Conservation (phyloP, 2,113 vertebrate species). For the Falco punctatus region DNA sequence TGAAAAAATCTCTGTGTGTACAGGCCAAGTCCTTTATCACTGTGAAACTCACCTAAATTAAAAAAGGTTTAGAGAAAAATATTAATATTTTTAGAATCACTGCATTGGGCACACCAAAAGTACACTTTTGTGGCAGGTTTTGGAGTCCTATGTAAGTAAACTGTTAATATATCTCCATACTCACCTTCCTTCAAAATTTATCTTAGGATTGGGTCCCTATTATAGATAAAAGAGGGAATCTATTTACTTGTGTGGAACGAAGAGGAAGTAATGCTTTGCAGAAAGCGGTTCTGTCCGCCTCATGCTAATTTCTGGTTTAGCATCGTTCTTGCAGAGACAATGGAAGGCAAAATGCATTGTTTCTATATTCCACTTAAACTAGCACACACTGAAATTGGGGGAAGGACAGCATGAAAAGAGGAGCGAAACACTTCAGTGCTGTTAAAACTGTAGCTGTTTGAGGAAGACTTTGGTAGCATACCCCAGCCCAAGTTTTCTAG, state of each 20-base stretch:
- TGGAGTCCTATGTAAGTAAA: not conserved
- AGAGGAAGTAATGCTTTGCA: not conserved
- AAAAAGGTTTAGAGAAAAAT: not conserved
- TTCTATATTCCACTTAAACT: not conserved
- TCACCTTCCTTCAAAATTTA: not conserved
- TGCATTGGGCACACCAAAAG: not conserved
- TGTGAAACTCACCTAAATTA: not conserved
- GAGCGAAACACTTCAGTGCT: not conserved
- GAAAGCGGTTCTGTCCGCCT: not conserved
- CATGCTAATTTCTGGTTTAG: not conserved
- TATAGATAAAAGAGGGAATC: not conserved
- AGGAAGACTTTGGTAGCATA: not conserved
- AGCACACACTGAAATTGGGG: not conserved
- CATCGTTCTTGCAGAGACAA: not conserved
- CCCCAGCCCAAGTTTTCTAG: not conserved
- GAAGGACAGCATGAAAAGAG: not conserved
- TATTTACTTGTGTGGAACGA: not conserved
- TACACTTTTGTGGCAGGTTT: not conserved
- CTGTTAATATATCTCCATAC: not conserved
- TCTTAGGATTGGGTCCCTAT: not conserved
- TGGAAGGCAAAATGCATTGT: not conserved
- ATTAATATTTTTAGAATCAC: not conserved
- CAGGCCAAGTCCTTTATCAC: not conserved
- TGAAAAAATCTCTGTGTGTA: not conserved
- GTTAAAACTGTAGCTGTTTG: not conserved